Conservation (phyloP, 2,797 vertebrate genomes). For the Tragelaphus eurycerus region DNA sequence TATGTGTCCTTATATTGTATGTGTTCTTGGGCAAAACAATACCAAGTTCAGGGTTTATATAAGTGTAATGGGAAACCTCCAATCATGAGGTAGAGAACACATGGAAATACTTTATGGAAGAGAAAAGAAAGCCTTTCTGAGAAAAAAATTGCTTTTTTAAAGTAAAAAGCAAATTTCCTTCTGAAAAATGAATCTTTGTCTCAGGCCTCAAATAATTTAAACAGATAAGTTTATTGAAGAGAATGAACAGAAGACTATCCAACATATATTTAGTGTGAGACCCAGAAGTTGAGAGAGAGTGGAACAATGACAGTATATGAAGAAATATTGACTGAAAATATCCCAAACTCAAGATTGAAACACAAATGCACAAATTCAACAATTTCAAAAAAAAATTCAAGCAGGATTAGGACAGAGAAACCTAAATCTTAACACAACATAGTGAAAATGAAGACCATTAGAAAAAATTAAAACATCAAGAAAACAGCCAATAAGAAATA, state of each 20-base stretch:
- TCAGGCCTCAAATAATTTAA: background rate
- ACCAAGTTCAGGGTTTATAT: background rate
- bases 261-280: background rate
- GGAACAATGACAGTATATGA: background rate
- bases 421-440: fast-evolving
- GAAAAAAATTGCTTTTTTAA: background rate
- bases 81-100: background rate
- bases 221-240: background rate
- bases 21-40: background rate
- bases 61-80: background rate
- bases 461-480: background rate
- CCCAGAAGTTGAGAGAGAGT: background rate
- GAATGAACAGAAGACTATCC: background rate
- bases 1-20: background rate
- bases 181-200: background rate
- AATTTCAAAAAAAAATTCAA: background rate
- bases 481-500: background rate
- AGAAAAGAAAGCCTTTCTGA: background rate
- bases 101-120: background rate
- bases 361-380: background rate
- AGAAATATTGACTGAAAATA: background rate
- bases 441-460: background rate
- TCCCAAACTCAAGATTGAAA: background rate
- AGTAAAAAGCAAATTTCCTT: background rate
- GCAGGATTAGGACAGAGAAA: background rate